A percentile compares a stretch with the other conserved stretches of the same genome.
Evolutionary conservation across 2,113 vertebrate species (phyloP).

Genomic region (Hippopotamus amphibius): DNA sequence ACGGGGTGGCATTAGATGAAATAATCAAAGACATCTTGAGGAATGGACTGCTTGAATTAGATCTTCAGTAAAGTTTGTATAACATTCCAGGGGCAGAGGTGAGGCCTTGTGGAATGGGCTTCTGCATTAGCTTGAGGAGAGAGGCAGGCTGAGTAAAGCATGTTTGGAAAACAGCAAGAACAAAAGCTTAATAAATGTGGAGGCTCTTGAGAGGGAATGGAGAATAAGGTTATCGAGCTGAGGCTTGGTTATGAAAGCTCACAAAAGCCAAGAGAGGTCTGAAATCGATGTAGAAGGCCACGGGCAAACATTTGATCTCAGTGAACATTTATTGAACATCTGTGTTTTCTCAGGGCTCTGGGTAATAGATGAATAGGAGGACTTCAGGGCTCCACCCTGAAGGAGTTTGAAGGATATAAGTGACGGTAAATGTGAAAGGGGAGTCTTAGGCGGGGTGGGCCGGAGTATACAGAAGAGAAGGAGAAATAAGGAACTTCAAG

Average conservation of each 20-base stretch:
- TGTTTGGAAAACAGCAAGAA: not conserved
- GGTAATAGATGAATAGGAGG: not conserved
- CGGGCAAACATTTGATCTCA: not conserved
- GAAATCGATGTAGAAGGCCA: not conserved
- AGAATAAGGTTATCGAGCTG: not conserved
- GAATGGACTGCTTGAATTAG: not conserved
- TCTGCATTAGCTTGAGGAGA: not conserved
- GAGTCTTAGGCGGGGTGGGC: not conserved
- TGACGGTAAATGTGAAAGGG: not conserved
- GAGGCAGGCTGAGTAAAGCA: not conserved
- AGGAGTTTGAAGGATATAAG: not conserved
- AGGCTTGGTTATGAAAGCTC: not conserved
- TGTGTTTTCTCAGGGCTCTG: not conserved
- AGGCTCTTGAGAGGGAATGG: conserved; percentile 18
- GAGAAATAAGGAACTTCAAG: not conserved
- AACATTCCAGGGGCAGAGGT: not conserved
- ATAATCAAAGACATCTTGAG: not conserved
- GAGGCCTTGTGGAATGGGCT: not conserved
- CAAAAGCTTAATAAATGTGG: not conserved
- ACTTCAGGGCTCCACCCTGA: not conserved
- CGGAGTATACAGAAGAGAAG: not conserved
- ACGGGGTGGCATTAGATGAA: not conserved
- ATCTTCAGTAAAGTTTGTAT: not conserved
- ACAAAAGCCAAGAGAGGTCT: not conserved
- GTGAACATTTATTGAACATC: not conserved